A percentile compares a stretch with the other conserved stretches of the same genome.
These are phyloP conservation scores for Sylvia atricapilla DNA, from an alignment of 2,113 vertebrate genomes.

Conservation along the genomic window DNA sequence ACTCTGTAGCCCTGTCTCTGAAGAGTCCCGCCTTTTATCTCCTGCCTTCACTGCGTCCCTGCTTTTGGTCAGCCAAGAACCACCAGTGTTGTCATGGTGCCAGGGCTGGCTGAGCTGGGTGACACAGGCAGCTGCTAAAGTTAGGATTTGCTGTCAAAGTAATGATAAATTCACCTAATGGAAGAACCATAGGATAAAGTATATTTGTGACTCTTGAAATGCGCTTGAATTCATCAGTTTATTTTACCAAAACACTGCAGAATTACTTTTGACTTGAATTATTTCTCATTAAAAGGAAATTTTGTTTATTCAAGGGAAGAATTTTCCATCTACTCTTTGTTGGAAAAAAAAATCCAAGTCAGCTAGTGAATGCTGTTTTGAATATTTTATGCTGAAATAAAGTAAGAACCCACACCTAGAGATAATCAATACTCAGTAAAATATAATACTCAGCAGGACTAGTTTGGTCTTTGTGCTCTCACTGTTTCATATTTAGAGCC, in stretches of 20 bases:
- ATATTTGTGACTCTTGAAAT: neutral
- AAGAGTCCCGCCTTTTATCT: too few species aligned
- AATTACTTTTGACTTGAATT: neutral
- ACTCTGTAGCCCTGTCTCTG: too few species aligned
- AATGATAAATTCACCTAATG: neutral
- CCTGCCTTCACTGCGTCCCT: too few species aligned
- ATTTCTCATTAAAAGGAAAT: neutral
- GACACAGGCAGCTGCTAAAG: neutral
- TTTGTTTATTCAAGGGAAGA: neutral
- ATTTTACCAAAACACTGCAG: neutral
- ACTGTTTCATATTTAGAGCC: conserved; percentile 27
- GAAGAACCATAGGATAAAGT: neutral
- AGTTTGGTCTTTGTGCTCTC: conserved; percentile 15
- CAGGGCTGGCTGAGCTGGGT: too few species aligned
- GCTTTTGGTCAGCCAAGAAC: too few species aligned
- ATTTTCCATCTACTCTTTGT: neutral
- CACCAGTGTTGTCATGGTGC: too few species aligned
- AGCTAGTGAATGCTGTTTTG: neutral
- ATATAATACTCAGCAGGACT: conserved; percentile 5
- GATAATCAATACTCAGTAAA: conserved; percentile 26
- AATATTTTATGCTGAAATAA: conserved; percentile 16
- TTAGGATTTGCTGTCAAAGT: neutral
- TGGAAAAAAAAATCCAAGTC: neutral
- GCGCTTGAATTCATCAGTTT: neutral
- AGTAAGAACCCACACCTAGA: neutral